Evolutionary conservation across 2,797 vertebrate species (phyloP).

Genomic region (Pseudomugil gertrudae): DNA sequence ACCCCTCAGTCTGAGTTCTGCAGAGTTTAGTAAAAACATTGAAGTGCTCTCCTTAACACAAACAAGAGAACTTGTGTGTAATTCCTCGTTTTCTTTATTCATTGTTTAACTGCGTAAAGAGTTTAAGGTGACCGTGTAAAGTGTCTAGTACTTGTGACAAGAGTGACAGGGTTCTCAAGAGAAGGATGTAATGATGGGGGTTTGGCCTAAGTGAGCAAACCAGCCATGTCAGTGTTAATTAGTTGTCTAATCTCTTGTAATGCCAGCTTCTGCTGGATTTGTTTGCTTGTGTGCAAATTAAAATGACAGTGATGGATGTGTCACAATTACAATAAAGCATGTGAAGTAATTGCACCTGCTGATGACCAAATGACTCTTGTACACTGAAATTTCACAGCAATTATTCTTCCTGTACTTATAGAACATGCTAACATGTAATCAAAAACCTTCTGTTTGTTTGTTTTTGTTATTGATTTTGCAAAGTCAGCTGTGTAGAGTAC

Average conservation of each 20-base stretch:
- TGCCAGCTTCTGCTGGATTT: slow-evolving; percentile 19
- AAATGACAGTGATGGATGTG: slow-evolving; percentile 41
- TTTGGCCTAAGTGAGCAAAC: slow-evolving; percentile 33
- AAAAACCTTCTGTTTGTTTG: no score
- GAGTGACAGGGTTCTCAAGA: slow-evolving; percentile 40
- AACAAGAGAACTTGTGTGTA: background rate
- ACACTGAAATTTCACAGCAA: background rate
- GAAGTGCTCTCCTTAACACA: background rate
- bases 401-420: background rate
- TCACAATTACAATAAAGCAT: slow-evolving; percentile 17
- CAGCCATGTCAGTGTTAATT: slow-evolving; percentile 40
- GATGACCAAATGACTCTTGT: background rate
- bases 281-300: slow-evolving; percentile 30
- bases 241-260: slow-evolving; percentile 17
- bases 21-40: background rate
- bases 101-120: background rate
- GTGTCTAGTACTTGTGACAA: slow-evolving; percentile 35
- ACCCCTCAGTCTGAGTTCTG: no score
- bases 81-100: background rate
- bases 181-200: slow-evolving; percentile 18
- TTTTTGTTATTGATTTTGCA: no score
- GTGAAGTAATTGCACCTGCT: background rate
- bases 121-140: slow-evolving; percentile 10
- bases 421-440: background rate
- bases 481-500: no score